Evolutionary conservation across 2,888 invertebrate genomes (phyloP), one percentile per base, ranked within the genome.

Genomic region (Antitype chi): DNA sequence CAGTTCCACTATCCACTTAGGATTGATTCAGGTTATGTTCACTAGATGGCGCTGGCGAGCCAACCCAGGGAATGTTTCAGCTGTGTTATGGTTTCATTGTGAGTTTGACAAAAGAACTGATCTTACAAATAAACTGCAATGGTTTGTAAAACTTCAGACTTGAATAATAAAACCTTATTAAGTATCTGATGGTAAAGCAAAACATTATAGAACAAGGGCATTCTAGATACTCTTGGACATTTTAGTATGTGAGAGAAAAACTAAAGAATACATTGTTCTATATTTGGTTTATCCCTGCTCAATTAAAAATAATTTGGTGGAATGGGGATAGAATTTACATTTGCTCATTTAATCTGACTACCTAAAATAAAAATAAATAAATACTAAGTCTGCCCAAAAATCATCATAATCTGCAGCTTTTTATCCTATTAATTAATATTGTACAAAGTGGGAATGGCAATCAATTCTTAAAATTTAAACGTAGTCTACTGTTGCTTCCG

Each of bases 11-110:
- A 43, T 66, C 62, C 53, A 69, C 49, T 75, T 73, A 49, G 15
- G 62, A 11, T 67, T 79, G 57, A 66, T 81, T 80, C 63, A 74
- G 81, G 74, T 85, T 84, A 78, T 67, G 74, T 49, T 23, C 76
- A 88, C 87, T 85, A 88, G 88, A 88, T 88, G 88, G 87, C 82
- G 87, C 76, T 81, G 68, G 47, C 70, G 67, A 52, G 52, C 43
- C 20, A 63, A 77, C 69, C 80, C 57, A 74, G 77, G 69, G 62
- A 55, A 72, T 72, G 63, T 74, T 84, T 69, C 72, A 74, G 78
- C 68, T 77, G 68, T 47, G 55, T 20, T 69, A 59, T 57, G 73
- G 47, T 43, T 71, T 63, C 71, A 72, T 76, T 80, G 62, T 71
- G 55, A 69, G 59, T 70, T 15, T 84, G 68, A 52, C 15, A 64